Percentiles rank a stretch among this genome's conserved stretches.
Evolutionary conservation across 2,113 vertebrate species (phyloP).

Genomic region (Microcebus ravelobensis): DNA sequence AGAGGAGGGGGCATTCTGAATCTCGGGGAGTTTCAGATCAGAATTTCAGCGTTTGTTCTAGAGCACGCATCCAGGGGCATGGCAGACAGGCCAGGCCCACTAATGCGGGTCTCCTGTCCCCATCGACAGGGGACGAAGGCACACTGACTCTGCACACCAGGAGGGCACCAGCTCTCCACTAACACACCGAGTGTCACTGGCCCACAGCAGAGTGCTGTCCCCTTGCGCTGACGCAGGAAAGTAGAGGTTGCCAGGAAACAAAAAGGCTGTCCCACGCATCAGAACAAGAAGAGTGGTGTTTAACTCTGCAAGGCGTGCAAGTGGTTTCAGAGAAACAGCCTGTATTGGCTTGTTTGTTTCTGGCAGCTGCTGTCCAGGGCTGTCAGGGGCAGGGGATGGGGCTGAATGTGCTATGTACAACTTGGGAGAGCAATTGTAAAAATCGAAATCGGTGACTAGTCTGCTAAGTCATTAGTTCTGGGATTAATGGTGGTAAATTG

Average conservation of each 20-base stretch:
- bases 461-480: neutral
- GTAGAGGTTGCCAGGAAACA: neutral
- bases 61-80: neutral
- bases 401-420: neutral
- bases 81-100: neutral
- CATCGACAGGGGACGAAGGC: neutral
- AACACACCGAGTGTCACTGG: neutral
- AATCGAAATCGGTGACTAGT: neutral
- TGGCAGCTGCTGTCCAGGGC: neutral
- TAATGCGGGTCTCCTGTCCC: neutral
- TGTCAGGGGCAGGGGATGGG: neutral
- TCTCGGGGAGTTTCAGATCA: conserved; percentile 33
- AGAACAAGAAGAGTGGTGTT: neutral
- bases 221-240: neutral
- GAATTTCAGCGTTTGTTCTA: conserved; percentile 24
- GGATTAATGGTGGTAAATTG: neutral
- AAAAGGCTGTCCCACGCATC: conserved; percentile 11
- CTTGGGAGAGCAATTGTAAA: conserved; percentile 39
- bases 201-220: neutral
- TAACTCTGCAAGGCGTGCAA: conserved; percentile 20
- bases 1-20: neutral
- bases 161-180: neutral
- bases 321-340: neutral
- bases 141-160: neutral
- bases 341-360: neutral